Percentiles rank a stretch among this genome's conserved stretches.
These are phyloP conservation scores for Drosophila simulans DNA, from an alignment of 1,140 invertebrate species.

Conservation along the genomic window DNA sequence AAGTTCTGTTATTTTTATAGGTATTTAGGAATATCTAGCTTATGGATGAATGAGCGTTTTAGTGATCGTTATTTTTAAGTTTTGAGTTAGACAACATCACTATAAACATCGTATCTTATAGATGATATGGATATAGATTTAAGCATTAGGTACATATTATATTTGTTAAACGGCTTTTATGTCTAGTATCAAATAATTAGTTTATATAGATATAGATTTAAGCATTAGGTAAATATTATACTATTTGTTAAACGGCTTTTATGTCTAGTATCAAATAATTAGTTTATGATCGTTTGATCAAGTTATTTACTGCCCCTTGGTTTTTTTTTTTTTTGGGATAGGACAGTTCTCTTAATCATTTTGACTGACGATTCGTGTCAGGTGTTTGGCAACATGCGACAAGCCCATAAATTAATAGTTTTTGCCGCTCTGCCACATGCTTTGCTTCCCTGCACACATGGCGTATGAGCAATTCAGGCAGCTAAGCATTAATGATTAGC, in stretches of 20 bases:
- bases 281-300: neutral
- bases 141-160: no score
- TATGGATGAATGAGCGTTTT: neutral
- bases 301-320: conserved; percentile 3
- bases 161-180: no score
- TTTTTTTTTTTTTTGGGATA: conserved; percentile 37
- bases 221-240: no score
- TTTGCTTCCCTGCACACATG: conserved; percentile 43
- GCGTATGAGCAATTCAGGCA: conserved; percentile 64
- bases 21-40: neutral
- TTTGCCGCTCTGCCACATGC: neutral
- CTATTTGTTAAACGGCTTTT: no score
- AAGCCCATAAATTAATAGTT: conserved; percentile 55
- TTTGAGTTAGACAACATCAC: neutral
- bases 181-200: no score
- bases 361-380: conserved; percentile 59
- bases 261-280: no score
- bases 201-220: no score
- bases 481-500: conserved; percentile 69
- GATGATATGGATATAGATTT: no score
- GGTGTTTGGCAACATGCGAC: conserved; percentile 63
- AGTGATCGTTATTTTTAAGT: neutral
- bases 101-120: no score
- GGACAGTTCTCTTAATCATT: conserved; percentile 38
- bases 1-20: neutral